Percentiles rank a stretch among this genome's conserved stretches.
Conservation (phyloP, 2,888 invertebrate genomes). For the Limnephilus marmoratus region DNA sequence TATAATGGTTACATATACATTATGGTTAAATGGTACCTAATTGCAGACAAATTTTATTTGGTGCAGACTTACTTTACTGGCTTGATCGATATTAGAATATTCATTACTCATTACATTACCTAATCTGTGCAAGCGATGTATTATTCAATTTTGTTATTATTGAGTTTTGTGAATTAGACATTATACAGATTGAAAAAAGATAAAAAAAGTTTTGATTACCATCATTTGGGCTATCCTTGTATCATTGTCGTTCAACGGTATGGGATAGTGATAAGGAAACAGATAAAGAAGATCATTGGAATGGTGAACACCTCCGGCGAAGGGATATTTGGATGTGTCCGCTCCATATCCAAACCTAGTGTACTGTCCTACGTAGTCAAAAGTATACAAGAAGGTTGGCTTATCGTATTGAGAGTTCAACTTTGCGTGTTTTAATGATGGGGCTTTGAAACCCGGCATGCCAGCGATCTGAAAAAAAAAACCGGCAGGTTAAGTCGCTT, state of each 20-base stretch:
- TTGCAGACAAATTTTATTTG: too few relatives aligned
- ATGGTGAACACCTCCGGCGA: conserved; percentile 76
- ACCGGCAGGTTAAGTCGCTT: neutral
- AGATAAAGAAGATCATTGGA: conserved; percentile 80
- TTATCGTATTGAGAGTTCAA: conserved; percentile 69
- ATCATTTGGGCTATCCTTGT: conserved; percentile 72
- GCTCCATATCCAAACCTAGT: conserved; percentile 73
- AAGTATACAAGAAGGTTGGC: conserved; percentile 74
- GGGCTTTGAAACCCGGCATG: conserved; percentile 73
- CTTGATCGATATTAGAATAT: too few relatives aligned
- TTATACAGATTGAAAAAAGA: neutral
- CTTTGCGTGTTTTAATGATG: conserved; percentile 71
- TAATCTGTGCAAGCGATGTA: too few relatives aligned
- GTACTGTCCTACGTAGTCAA: conserved; percentile 73
- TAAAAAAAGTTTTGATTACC: conserved; percentile 67
- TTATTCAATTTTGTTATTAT: too few relatives aligned
- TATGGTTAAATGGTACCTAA: too few relatives aligned
- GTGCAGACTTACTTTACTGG: too few relatives aligned
- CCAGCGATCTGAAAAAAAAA: conserved; percentile 71
- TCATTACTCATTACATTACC: too few relatives aligned
- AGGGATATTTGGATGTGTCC: conserved; percentile 71
- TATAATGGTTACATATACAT: too few relatives aligned
- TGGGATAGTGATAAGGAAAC: conserved; percentile 73
- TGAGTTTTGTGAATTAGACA: neutral
- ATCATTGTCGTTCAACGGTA: conserved; percentile 70